Conservation (phyloP, 1,140 invertebrate species). For the Aphis craccivora region DNA sequence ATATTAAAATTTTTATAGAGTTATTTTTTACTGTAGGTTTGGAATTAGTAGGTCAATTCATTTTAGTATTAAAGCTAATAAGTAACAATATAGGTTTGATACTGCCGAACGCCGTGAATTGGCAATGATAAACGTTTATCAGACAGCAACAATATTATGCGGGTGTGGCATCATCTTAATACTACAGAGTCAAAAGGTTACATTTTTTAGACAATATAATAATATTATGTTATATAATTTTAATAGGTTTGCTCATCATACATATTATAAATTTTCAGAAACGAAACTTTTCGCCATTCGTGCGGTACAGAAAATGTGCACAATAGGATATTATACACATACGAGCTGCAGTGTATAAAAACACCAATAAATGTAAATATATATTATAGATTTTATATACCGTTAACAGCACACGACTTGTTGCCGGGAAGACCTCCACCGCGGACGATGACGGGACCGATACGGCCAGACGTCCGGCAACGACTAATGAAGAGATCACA, state of each 20-base stretch:
- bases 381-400: not conserved
- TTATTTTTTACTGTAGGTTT: not conserved
- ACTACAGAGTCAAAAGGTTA: not conserved
- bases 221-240: not conserved
- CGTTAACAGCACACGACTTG: not conserved
- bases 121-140: not conserved
- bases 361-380: not conserved
- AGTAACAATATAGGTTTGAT: not conserved
- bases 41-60: not conserved
- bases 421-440: not conserved
- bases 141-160: not conserved
- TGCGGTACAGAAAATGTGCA: not conserved
- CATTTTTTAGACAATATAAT: not conserved
- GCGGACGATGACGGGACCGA: conserved; percentile 17
- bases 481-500: conserved; percentile 31
- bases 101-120: not conserved
- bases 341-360: not conserved
- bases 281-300: not conserved
- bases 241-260: not conserved
- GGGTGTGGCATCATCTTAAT: not conserved
- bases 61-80: not conserved
- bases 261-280: not conserved
- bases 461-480: not conserved
- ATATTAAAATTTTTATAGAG: not conserved
- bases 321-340: not conserved